Base-by-base conservation (phyloP, 2,888 invertebrate genomes). In the Nasonovia ribisnigri region DNA sequence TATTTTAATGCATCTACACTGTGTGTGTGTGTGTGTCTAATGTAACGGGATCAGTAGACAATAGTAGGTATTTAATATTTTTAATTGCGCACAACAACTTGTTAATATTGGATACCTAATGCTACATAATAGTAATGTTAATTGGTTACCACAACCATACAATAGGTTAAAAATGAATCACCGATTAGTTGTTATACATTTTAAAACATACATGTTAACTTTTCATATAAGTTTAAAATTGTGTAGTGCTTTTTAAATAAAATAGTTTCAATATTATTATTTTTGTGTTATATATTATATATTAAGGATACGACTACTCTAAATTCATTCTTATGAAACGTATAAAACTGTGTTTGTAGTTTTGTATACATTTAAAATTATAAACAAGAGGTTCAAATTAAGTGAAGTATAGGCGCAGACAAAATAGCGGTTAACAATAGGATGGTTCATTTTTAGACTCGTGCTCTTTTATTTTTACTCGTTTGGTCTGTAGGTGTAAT, bases 341-440 rank as follows among this genome's bases (percentile, higher is more conserved):
- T 43, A 91, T 57, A 57, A 84, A 91, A 89, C 84, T n/a, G 84
- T n/a, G 29, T 84, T n/a, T n/a, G 42, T 42, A 51, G 84, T 91
- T 42, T 42, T n/a, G 43, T 57, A 57, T 42, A 57, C 16, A n/a
- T 86, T 86, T 20, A 57, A 43, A 91, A 92, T 42, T 67, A 67
- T 86, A 29, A 92, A 92, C 92, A 92, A 92, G 60, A 67, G 92
- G 92, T 92, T 92, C 48, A 92, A 92, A 92, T 92, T 87, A 92
- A 67, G 87, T 42, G n/a, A 88, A 36, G 92, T 60, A 86, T 57
- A 46, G 84, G 43, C 86, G 43, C 86, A 67, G n/a, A 91, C 91
- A 57, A 57, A 77, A 51, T 67, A 67, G 48, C 77, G 26, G 36
- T 60, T 60, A 87, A 92, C 92, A 92, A 92, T 92, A 48, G 87